Base-by-base conservation (phyloP, 2,113 vertebrate species). In the Dromas ardeola region DNA sequence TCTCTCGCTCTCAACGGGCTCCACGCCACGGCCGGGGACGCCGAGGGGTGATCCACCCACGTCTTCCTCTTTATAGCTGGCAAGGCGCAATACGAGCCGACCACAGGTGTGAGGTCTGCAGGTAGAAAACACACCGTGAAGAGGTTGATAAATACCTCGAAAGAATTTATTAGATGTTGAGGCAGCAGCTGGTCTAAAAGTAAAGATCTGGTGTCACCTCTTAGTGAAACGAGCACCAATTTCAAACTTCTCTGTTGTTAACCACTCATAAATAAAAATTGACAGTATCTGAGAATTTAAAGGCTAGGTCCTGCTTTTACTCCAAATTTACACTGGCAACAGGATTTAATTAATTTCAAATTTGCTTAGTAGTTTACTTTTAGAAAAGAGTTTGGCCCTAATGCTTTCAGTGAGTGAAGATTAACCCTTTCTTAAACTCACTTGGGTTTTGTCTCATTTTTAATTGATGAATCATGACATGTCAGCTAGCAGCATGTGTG, bases 381-480 rank as follows among this genome's bases (percentile, higher is more conserved):
- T 15, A 40, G 50, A 47, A 62, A 58, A 65, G 22, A 47, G 23
- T 55, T 55, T 42, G 71, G 8, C 66, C 74, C 32, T 45, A 2
- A 50, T 1, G 1, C 63, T 88, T 79, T 29, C 59, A n/a, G 32
- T 9, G 50, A 81, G 47, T 25, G 55, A 29, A 29, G 62, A 38
- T 55, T 59, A 81, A 67, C 62, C 77, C 19, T 20, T 49, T 50
- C 58, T 36, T 29, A 42, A 43, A 26, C 29, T 56, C 47, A 12
- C 34, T 36, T 13, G 84, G 11, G 20, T 55, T 91, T 61, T 81
- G 11, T 47, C n/a, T 93, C 25, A 5, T 43, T 43, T 89, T 56
- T 4, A 58, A 17, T 4, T 25, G 52, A 1, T 7, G 1, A 25
- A 22, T 67, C 9, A 2, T 0, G 0, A 15, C 4, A 1, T 49